phyloP scores from a whole-genome alignment of 2,888 invertebrate species.

The Pheosia tremula region DNA sequence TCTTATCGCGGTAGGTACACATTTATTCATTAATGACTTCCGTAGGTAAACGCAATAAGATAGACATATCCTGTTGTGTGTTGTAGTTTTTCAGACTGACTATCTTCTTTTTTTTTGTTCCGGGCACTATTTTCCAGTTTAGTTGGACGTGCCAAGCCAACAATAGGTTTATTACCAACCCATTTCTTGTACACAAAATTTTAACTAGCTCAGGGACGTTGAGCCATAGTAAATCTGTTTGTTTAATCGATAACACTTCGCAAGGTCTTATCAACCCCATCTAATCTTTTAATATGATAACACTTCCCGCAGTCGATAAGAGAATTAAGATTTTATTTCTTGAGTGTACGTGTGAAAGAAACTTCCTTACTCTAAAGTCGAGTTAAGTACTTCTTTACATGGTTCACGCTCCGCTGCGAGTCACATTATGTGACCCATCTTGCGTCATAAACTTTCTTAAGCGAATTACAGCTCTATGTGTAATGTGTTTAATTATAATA shows the following conservation, averaged over 20 bases:
- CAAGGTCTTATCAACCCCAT: slow-evolving; percentile 29
- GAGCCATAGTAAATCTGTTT: slow-evolving; percentile 25
- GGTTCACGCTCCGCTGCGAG: slow-evolving; percentile 76
- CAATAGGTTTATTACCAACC: neutral
- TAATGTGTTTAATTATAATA: slow-evolving; percentile 27
- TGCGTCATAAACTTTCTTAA: slow-evolving; percentile 44
- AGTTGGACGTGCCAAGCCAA: neutral
- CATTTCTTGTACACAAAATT: slow-evolving; percentile 1
- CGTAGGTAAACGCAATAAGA: too few species aligned
- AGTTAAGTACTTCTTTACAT: slow-evolving; percentile 60
- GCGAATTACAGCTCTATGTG: slow-evolving; percentile 48
- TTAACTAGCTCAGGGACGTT: slow-evolving; percentile 25
- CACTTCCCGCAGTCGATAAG: slow-evolving; percentile 21
- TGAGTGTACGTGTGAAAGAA: slow-evolving; percentile 15
- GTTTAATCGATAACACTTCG: slow-evolving; percentile 11
- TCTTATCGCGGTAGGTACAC: too few species aligned
- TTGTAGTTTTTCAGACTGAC: too few species aligned
- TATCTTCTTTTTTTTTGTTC: too few species aligned
- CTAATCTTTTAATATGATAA: slow-evolving; percentile 18
- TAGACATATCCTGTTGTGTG: too few species aligned
- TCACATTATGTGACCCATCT: slow-evolving; percentile 63
- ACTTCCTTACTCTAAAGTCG: slow-evolving; percentile 43
- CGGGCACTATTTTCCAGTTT: neutral
- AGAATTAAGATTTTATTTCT: slow-evolving; percentile 13
- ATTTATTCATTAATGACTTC: too few species aligned